Conservation (phyloP, 2,797 vertebrate genomes). For the Benthosema pterotum region DNA sequence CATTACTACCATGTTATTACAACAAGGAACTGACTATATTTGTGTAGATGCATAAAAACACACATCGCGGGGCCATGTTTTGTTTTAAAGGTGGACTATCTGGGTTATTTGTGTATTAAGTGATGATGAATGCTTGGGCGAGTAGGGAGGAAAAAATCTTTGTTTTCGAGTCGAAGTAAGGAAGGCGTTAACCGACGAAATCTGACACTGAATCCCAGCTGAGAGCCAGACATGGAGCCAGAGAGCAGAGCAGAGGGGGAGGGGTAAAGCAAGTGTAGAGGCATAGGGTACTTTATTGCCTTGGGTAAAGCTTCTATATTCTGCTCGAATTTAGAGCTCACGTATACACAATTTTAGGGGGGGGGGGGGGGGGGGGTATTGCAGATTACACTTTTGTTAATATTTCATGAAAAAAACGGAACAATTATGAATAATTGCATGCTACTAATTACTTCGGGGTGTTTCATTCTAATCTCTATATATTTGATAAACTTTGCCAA, state of each 20-base stretch:
- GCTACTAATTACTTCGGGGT: too few relatives aligned
- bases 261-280: constrained; percentile 30
- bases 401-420: too few relatives aligned
- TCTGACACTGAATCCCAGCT: constrained; percentile 73
- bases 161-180: constrained; percentile 25
- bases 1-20: constrained; percentile 3
- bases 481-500: too few relatives aligned
- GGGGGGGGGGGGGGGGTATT: too few relatives aligned
- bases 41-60: too few relatives aligned
- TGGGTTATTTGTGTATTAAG: constrained; percentile 10
- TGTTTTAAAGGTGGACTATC: neutral
- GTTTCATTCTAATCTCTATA: too few relatives aligned
- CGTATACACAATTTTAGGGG: too few relatives aligned
- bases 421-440: too few relatives aligned
- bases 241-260: constrained; percentile 30
- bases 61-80: fast-evolving
- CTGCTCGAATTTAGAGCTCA: too few relatives aligned
- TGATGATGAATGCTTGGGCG: neutral
- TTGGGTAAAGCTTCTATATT: too few relatives aligned
- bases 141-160: constrained; percentile 39
- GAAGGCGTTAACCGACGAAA: constrained; percentile 72
- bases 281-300: neutral
- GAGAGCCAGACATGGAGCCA: constrained; percentile 42
- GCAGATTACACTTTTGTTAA: too few relatives aligned
- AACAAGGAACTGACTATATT: neutral